Evolutionary conservation across 1,140 invertebrate species (phyloP), one percentile per base, ranked within the genome.

Genomic region (Orussus abietinus): DNA sequence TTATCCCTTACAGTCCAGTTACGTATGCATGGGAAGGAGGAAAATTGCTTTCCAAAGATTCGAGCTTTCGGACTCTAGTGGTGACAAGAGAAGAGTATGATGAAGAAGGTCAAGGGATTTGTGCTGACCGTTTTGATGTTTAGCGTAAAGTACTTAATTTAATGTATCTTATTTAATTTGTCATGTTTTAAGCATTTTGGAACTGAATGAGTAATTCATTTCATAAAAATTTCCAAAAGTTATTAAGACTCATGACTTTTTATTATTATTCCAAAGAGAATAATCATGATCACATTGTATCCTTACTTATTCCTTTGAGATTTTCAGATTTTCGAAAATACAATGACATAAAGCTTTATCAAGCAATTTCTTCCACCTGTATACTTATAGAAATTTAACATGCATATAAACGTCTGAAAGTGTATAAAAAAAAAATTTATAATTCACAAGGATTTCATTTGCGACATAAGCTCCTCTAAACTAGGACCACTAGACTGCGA

Each of bases 21-120:
- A 85, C 82, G 0, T 92, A 92, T 73, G 78, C 88, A 1, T 97
- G 93, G 93, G 77, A 86, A 51, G 92, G 92, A 21, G 93, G 91
- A 0, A 83, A 81, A 50, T 57, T 80, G 15, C 64, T 96, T 10
- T 82, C 87, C 5, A 77, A 79, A 55, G 83, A 88, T 64, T 74
- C 85, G 10, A 80, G 83, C 18, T 89, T 93, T 55, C 76, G 81
- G 18, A 82, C 77, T 4, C 77, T 85, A 51, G 70, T 85, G 33
- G 81, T 95, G 5, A 86, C 86, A 0, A 85, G 82, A 59, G 84
- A 91, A 52, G 84, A 93, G 46, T 97, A 92, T 69, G 90, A 95
- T 36, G 91, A 96, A 65, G 79, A 85, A 58, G 92, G 92, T 11
- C 78, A 83, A 42, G 64, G 70, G 7, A 59, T 84, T 7, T 84